Evolutionary conservation across 2,888 invertebrate species (phyloP), one percentile per base, ranked within the genome.

Genomic region (Agrilus cyanescens): DNA sequence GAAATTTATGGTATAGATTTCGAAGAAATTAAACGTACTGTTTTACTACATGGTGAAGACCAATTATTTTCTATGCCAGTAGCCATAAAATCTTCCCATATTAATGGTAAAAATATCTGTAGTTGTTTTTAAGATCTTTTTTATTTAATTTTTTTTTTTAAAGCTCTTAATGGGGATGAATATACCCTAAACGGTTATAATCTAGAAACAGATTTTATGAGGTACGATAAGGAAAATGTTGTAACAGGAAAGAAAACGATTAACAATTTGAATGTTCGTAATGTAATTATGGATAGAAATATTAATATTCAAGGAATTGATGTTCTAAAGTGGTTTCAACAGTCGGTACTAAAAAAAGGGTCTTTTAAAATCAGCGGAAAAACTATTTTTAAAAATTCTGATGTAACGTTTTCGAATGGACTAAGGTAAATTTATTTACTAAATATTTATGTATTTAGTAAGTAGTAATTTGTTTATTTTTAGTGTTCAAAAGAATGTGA

Each of bases 181-280:
- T 65, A 57, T 48, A 56, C 52, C 4, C 62, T 78, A 13, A 78
- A 78, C 53, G 58, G 65, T 46, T 55, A 73, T 35, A 66, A 73
- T 59, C 59, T 78, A 18, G 55, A 61, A 12, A 62, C 61, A 7
- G 77, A 78, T 51, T 60, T 78, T 13, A 62, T 74, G 48, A 65
- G 68, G 34, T 60, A 62, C 38, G 69, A 71, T 47, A 40, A 54
- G 39, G 40, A 50, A 15, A 73, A 71, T 54, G 53, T 63, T 4
- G 56, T 76, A 1, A 69, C 64, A 2, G 70, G 71, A 4, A 53
- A 52, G 2, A 74, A 73, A 59, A 55, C 38, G 32, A 56, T 73
- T 30, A 37, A 57, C 5, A 58, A 61, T 40, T 56, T 72, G n/a
- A 50, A 51, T 13, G 61, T 68, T 0, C 56, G 60, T 20, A 57